These are phyloP conservation scores for Colostygia pectinataria DNA, from an alignment of 2,888 invertebrate species.

Conservation along the genomic window DNA sequence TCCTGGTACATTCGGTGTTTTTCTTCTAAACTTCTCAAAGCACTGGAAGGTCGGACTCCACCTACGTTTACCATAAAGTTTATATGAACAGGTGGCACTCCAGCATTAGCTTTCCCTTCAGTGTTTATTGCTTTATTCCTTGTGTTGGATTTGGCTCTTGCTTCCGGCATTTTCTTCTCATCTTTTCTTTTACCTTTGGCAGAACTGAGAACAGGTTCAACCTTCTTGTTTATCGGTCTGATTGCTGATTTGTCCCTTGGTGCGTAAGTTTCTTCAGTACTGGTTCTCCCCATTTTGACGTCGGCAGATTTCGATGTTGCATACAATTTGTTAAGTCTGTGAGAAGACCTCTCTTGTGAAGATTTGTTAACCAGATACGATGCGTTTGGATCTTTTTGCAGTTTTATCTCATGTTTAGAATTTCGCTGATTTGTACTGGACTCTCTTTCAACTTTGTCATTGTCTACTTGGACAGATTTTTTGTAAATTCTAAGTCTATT, in stretches of 20 bases:
- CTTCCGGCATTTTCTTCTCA: slow-evolving; percentile 26
- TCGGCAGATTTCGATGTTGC: slow-evolving; percentile 56
- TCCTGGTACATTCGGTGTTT: slow-evolving; percentile 74
- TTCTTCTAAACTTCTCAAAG: slow-evolving; percentile 64
- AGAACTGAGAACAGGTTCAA: slow-evolving; percentile 1
- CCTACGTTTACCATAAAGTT: slow-evolving; percentile 69
- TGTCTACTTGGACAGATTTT: slow-evolving; percentile 55
- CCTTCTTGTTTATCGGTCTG: slow-evolving; percentile 9
- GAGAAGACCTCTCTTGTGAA: slow-evolving; percentile 43
- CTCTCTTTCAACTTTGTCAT: slow-evolving; percentile 45
- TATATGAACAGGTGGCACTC: slow-evolving; percentile 61
- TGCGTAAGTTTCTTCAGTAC: slow-evolving; percentile 4
- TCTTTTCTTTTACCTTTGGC: slow-evolving; percentile 29
- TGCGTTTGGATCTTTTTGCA: slow-evolving; percentile 37
- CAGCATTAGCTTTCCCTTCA: slow-evolving; percentile 30
- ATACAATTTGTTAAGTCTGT: slow-evolving; percentile 41
- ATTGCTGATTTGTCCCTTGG: slow-evolving; percentile 21
- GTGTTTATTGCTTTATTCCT: slow-evolving; percentile 51
- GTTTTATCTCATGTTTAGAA: slow-evolving; percentile 23
- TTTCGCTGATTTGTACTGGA: slow-evolving; percentile 35
- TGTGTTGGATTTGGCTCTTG: slow-evolving; percentile 45
- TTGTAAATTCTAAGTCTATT: slow-evolving; percentile 73
- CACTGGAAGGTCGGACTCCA: slow-evolving; percentile 57
- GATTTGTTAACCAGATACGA: slow-evolving; percentile 67
- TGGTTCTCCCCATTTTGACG: slow-evolving; percentile 33